These are phyloP conservation scores for Bombus difficillimus DNA, from an alignment of 1,140 invertebrate genomes.

Conservation along the genomic window DNA sequence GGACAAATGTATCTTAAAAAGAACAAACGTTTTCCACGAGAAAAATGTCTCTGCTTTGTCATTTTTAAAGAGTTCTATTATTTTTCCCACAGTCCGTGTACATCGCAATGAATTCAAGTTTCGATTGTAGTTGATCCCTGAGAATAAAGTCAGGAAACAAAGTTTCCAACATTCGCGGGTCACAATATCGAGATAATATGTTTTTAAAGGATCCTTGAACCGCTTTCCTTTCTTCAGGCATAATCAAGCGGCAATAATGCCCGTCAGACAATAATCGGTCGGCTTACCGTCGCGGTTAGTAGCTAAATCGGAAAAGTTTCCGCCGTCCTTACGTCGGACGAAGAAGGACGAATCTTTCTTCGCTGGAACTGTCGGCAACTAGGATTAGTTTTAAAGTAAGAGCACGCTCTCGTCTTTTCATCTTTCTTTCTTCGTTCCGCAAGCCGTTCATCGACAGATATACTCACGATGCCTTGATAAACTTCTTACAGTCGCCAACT, in stretches of 20 bases:
- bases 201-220: not conserved
- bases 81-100: too few species aligned
- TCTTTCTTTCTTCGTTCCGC: not conserved
- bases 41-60: too few species aligned
- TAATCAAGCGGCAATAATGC: conserved; percentile 33
- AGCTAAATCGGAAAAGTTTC: conserved; percentile 57
- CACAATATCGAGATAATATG: conserved; percentile 17
- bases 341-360: not conserved
- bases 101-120: not conserved
- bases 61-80: too few species aligned
- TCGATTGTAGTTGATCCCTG: not conserved
- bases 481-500: conserved; percentile 37
- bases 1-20: too few species aligned
- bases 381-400: conserved; percentile 59
- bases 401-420: conserved; percentile 6
- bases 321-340: not conserved
- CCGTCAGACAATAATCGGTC: conserved; percentile 43
- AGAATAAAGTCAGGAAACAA: not conserved
- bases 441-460: not conserved
- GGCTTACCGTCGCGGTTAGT: conserved; percentile 44
- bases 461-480: conserved; percentile 20
- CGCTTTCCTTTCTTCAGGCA: not conserved
- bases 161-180: not conserved
- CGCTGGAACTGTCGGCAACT: conserved; percentile 48
- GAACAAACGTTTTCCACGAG: too few species aligned